Base-by-base conservation (phyloP, 2,113 vertebrate species). In the Todiramphus saurophagus region DNA sequence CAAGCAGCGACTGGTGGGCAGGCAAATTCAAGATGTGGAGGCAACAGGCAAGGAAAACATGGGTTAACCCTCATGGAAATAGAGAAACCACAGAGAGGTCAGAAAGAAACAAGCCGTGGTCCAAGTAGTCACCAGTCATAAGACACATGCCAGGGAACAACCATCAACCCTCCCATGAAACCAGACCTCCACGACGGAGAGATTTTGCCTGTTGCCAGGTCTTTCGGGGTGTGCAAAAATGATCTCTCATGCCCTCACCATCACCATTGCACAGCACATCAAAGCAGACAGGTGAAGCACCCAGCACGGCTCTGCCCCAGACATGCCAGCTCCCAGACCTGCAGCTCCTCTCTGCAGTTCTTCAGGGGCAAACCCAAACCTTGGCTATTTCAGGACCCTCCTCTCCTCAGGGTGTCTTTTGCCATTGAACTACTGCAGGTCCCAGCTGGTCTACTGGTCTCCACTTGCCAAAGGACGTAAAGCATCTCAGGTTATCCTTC, bases 271-370 rank as follows among this genome's bases (percentile, higher is more conserved):
- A 5, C 30, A 37, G 43, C 30, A 75, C 27, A 58, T 84, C 56
- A 87, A 68, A 78, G 63, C 27, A 70, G n/a, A 2, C 2, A 1
- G 35, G 27, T 55, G 31, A 91, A 79, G 51, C 13, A 62, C 16
- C 20, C 1, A 0, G 33, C 1, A 1, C 56, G 89, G 39, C 19
- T 35, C 55, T 83, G 55, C 15, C 43, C 25, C 0, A 0, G 14
- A 12, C 27, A 70, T 5, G 16, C 37, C 5, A 2, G 23, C 17
- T 15, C 30, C 4, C 0, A 27, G 4, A 75, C 18, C 58, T 59
- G 53, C 77, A 89, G 41, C 15, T 87, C 39, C 1, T 1, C 39
- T 75, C 68, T 14, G n/a, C 37, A 50, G 28, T 16, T 91, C 74
- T 46, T 76, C 20, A 60, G 35, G 27, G 12, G 4, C 68, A 90